A percentile compares a stretch with the other conserved stretches of the same genome.
phyloP scores from a whole-genome alignment of 2,113 vertebrate species.

The Menura novaehollandiae region DNA sequence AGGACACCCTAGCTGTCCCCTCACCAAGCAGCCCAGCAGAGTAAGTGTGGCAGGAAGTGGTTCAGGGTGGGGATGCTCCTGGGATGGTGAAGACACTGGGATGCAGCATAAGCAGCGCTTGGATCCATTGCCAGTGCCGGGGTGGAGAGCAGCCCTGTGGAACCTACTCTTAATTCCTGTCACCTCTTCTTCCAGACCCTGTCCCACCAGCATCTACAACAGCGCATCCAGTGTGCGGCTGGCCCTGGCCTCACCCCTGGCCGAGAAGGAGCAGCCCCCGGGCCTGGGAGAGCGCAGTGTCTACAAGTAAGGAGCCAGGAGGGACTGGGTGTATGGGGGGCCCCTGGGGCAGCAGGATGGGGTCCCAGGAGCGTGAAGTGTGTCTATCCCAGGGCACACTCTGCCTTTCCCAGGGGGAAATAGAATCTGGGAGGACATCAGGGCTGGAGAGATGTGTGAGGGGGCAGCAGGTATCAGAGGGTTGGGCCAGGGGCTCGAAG shows the following conservation, averaged over 20 bases:
- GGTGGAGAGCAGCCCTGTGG: background rate
- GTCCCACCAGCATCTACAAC: slow-evolving; percentile 21
- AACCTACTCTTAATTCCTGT: background rate
- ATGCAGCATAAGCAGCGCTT: accelerated
- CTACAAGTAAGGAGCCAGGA: slow-evolving; percentile 81
- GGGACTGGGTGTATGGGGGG: background rate
- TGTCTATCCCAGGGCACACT: background rate
- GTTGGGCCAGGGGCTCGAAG: background rate
- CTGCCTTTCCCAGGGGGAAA: accelerated
- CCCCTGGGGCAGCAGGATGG: background rate
- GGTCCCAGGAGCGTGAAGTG: background rate
- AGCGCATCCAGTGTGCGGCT: background rate
- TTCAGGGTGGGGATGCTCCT: accelerated
- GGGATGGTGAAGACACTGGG: background rate
- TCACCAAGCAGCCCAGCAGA: background rate
- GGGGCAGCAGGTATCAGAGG: background rate
- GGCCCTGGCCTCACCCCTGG: background rate
- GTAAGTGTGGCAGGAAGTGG: background rate
- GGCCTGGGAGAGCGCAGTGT: slow-evolving; percentile 67
- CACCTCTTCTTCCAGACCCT: slow-evolving; percentile 61
- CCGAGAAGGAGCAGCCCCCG: background rate
- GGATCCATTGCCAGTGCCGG: background rate
- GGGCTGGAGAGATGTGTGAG: background rate
- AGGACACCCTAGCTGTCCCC: background rate
- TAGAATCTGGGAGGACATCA: background rate